These are phyloP conservation scores for Phyllotreta striolata DNA, from an alignment of 2,888 invertebrate species.

Conservation along the genomic window DNA sequence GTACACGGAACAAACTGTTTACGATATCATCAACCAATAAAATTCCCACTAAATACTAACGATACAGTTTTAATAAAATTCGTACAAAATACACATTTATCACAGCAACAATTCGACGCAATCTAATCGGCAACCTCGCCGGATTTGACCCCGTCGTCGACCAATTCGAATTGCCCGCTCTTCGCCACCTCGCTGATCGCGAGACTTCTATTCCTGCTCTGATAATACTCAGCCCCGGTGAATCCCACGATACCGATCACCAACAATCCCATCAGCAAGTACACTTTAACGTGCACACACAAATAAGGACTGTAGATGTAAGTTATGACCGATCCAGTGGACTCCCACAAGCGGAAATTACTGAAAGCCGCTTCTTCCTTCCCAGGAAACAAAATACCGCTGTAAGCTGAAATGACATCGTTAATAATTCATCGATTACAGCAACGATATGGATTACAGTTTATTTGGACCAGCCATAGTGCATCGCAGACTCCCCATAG, in stretches of 20 bases:
- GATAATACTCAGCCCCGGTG: slow-evolving; percentile 70
- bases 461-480: slow-evolving; percentile 91
- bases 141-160: slow-evolving; percentile 57
- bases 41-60: no score
- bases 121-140: slow-evolving; percentile 53
- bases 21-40: no score
- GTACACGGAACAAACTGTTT: no score
- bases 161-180: slow-evolving; percentile 58
- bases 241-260: slow-evolving; percentile 79
- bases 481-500: slow-evolving; percentile 91
- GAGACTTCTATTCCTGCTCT: slow-evolving; percentile 58
- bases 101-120: neutral
- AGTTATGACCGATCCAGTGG: slow-evolving; percentile 86
- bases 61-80: neutral
- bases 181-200: slow-evolving; percentile 48
- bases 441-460: slow-evolving; percentile 69
- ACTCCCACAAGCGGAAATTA: slow-evolving; percentile 92
- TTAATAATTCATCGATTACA: neutral
- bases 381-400: slow-evolving; percentile 85
- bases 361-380: slow-evolving; percentile 91
- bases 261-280: slow-evolving; percentile 72
- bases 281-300: slow-evolving; percentile 76
- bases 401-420: slow-evolving; percentile 69
- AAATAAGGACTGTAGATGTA: slow-evolving; percentile 82
- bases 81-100: slow-evolving; percentile 1